Conservation (phyloP, 2,113 vertebrate genomes). For the Oncorhynchus gorbuscha region DNA sequence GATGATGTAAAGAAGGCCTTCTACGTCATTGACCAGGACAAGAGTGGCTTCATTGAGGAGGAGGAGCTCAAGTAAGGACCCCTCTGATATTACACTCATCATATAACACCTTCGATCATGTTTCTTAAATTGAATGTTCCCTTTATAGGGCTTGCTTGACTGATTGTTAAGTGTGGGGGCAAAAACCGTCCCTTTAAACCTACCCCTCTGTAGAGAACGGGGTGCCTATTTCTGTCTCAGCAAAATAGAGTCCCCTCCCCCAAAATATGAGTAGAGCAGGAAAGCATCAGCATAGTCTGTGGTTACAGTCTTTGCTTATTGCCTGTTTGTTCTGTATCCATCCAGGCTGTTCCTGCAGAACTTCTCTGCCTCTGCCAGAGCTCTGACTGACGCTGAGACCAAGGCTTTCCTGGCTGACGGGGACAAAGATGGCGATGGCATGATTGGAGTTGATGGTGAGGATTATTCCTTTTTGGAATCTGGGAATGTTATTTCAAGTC, state of each 20-base stretch:
- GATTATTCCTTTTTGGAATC: neutral
- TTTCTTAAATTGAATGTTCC: no score
- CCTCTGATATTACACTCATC: slow-evolving; percentile 2
- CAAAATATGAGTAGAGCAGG: neutral
- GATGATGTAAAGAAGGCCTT: slow-evolving; percentile 79
- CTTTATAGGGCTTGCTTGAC: no score
- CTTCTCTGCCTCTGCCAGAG: slow-evolving; percentile 72
- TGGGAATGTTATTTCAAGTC: no score
- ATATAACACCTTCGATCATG: no score
- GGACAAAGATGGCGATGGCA: slow-evolving; percentile 79
- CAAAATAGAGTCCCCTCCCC: neutral
- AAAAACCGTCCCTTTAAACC: no score
- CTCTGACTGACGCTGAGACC: slow-evolving; percentile 75
- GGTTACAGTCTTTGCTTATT: neutral
- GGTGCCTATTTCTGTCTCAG: no score
- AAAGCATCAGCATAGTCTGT: neutral
- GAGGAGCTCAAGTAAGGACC: slow-evolving; percentile 79
- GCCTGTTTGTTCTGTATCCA: neutral
- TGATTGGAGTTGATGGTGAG: slow-evolving; percentile 80
- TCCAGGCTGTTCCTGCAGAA: slow-evolving; percentile 79
- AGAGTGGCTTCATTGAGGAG: slow-evolving; percentile 83
- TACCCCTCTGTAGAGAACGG: no score
- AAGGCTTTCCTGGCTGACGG: slow-evolving; percentile 72
- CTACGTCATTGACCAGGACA: slow-evolving; percentile 82
- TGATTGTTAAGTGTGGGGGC: no score